A percentile compares a stretch with the other conserved stretches of the same genome.
phyloP scores from a whole-genome alignment of 2,113 vertebrate genomes.

The Tragulus kanchil region DNA sequence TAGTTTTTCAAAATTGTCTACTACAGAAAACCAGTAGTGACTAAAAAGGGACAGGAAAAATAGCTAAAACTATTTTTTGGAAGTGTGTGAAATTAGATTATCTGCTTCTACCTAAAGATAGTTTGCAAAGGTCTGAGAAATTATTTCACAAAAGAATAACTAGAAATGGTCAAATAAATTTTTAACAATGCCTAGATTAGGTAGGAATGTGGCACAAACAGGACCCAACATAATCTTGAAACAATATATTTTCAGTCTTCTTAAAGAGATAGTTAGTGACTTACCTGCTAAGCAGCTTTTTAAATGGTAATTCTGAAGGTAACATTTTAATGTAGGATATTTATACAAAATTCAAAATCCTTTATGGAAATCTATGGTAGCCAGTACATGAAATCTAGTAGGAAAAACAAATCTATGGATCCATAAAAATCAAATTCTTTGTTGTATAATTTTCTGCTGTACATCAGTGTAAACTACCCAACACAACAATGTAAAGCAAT shows the following conservation, averaged over 20 bases:
- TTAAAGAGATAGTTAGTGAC: not conserved
- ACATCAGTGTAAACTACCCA: not conserved
- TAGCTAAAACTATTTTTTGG: constrained; percentile 33
- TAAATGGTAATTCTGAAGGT: not conserved
- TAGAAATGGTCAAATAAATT: constrained; percentile 49
- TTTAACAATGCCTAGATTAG: constrained; percentile 51
- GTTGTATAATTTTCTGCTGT: not conserved
- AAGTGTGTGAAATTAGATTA: constrained; percentile 73
- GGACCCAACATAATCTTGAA: not conserved
- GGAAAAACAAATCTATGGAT: not conserved
- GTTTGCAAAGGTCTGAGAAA: constrained; percentile 69
- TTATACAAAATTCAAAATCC: constrained; percentile 38
- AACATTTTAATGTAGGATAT: not conserved
- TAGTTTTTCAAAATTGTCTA: constrained; percentile 55
- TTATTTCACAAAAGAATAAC: constrained; percentile 38
- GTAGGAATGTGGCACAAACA: not conserved
- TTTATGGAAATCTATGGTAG: not conserved
- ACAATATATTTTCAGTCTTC: constrained; percentile 21
- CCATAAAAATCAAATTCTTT: not conserved
- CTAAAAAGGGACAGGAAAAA: constrained; percentile 28
- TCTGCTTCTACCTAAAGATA: constrained; percentile 46
- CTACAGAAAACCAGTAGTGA: constrained; percentile 40
- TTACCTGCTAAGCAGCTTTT: constrained; percentile 49
- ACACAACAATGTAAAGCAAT: not conserved
- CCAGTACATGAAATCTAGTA: not conserved